Evolutionary conservation across 1,140 invertebrate genomes (phyloP).

Genomic region (Hormaphis cornu): DNA sequence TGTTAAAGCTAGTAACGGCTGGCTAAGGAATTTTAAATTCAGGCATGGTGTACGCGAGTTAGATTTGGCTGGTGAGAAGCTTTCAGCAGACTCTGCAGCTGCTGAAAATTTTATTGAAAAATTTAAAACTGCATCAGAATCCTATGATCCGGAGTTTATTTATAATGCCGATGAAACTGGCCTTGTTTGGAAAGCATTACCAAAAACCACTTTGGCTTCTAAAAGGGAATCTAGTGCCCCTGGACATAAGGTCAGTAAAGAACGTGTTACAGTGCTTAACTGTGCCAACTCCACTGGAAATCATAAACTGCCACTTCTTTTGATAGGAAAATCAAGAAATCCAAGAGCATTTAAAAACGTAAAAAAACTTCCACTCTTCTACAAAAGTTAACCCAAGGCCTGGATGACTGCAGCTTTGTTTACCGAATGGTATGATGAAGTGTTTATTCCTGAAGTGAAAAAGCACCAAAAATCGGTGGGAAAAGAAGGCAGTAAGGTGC

Average conservation of each 20-base stretch:
- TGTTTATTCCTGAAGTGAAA: conserved; percentile 32
- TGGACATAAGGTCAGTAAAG: background rate
- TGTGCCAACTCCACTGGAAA: conserved; percentile 41
- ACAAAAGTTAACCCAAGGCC: background rate
- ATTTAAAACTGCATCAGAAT: conserved; percentile 15
- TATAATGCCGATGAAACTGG: conserved; percentile 40
- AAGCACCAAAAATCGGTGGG: conserved; percentile 5
- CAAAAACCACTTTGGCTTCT: conserved; percentile 36
- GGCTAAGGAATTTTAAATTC: conserved; percentile 37
- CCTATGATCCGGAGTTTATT: conserved; percentile 35
- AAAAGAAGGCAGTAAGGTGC: background rate
- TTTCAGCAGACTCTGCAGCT: conserved; percentile 28
- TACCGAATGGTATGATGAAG: conserved; percentile 33
- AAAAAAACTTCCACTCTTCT: background rate
- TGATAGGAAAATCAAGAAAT: conserved; percentile 41
- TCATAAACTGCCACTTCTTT: conserved; percentile 33
- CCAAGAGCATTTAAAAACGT: conserved; percentile 38
- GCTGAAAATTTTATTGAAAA: conserved; percentile 20
- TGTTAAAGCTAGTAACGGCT: conserved; percentile 42
- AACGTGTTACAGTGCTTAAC: conserved; percentile 39
- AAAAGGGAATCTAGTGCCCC: conserved; percentile 27
- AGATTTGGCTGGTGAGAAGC: conserved; percentile 34
- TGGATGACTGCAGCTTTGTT: conserved; percentile 34
- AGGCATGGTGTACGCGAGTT: conserved; percentile 33
- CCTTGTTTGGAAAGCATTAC: conserved; percentile 39